Conservation (phyloP, 1,140 invertebrate genomes). For the Oryzaephilus surinamensis region DNA sequence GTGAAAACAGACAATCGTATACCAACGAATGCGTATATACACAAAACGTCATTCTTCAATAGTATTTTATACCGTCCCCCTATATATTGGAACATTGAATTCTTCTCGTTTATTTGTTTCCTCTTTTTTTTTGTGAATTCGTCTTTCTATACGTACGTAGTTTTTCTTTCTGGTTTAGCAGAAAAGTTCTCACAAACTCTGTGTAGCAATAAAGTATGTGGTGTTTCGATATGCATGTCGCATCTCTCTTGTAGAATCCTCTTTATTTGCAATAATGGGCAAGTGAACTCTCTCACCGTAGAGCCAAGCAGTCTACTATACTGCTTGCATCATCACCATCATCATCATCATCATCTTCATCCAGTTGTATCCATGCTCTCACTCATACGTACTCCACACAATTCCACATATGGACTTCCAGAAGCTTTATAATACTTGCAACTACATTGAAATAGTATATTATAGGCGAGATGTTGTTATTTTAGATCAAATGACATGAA, state of each 20-base stretch:
- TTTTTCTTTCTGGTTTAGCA: constrained; percentile 11
- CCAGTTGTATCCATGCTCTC: no score
- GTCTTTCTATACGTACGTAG: no score
- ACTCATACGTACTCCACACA: no score
- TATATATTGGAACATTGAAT: no score
- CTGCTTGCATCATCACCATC: neutral
- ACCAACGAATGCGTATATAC: no score
- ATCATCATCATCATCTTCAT: no score
- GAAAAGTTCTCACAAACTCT: constrained; percentile 29
- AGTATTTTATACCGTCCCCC: no score
- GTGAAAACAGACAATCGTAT: no score
- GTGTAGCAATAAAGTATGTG: constrained; percentile 25
- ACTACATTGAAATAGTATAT: constrained; percentile 16
- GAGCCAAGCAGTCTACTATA: constrained; percentile 30
- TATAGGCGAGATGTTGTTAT: constrained; percentile 14
- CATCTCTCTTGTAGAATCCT: constrained; percentile 32
- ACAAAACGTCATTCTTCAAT: no score
- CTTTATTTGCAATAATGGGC: constrained; percentile 30
- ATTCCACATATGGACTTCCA: constrained; percentile 26
- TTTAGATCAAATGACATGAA: constrained; percentile 19
- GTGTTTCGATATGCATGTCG: constrained; percentile 27
- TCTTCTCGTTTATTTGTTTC: no score
- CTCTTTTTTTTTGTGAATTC: no score
- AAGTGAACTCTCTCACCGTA: constrained; percentile 28
- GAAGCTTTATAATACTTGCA: constrained; percentile 10